phyloP scores from a whole-genome alignment of 1,140 invertebrate genomes.

The Theocolax elegans region DNA sequence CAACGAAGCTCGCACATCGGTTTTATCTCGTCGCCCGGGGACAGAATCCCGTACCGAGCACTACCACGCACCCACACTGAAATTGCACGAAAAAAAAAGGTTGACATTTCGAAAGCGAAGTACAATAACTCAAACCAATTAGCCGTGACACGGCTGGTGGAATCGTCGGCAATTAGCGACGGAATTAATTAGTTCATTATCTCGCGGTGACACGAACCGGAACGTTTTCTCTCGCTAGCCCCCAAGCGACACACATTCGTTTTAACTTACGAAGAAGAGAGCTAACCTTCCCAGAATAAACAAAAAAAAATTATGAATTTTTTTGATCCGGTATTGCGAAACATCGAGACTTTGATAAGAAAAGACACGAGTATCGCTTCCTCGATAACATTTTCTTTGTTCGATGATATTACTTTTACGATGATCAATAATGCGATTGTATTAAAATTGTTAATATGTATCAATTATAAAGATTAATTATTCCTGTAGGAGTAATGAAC shows the following conservation, averaged over 20 bases:
- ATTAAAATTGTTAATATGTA: no score
- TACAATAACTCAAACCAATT: constrained; percentile 59
- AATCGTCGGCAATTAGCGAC: constrained; percentile 58
- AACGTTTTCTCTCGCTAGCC: constrained; percentile 19
- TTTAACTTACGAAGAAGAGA: no score
- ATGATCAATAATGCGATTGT: no score
- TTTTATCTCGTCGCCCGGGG: constrained; percentile 32
- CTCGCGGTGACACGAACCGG: constrained; percentile 46
- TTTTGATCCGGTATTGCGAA: no score
- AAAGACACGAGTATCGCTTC: no score
- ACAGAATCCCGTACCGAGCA: constrained; percentile 19
- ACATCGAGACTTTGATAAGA: no score
- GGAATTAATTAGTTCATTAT: constrained; percentile 64
- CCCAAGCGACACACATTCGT: constrained; percentile 40
- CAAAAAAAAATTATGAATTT: no score
- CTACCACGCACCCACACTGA: background rate
- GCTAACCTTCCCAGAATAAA: no score
- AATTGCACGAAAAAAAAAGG: constrained; percentile 31
- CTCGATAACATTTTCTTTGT: no score
- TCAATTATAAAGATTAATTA: no score
- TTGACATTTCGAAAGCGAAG: constrained; percentile 40
- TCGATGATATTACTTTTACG: no score
- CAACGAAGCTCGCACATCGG: background rate
- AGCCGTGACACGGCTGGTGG: constrained; percentile 52
- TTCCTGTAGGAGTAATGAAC: no score